Evolutionary conservation across 1,140 invertebrate species (phyloP), one percentile per base, ranked within the genome.

Genomic region (Drosophila lini): DNA sequence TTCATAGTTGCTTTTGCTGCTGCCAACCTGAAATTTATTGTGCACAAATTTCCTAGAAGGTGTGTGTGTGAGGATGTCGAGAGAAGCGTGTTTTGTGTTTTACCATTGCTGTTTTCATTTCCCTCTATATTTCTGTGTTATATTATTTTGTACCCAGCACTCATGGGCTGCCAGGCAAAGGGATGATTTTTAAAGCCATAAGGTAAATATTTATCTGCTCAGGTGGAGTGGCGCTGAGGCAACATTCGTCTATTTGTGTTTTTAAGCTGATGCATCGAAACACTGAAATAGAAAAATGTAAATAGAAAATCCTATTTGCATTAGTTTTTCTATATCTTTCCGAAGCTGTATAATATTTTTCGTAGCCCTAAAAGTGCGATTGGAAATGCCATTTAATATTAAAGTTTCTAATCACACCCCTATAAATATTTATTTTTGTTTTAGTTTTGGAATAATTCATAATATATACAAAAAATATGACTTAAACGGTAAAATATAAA

Each of bases 21-120:
- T 59, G 36, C 59, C 63, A 65, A 76, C 70, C 70, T 76, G 57
- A 82, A 88, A 78, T 86, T 88, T 82, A 86, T 88, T 78, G 75
- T 82, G 60, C 75, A 70, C 69, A 71, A 75, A 86, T 79, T 75
- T 81, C 52, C 42, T 44, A 11, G 19, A 10, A 63, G 65, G 45
- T 50, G 41, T 36, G 22, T 40, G 19, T 28, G 25, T 28, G 25
- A 28, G 25, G 5, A 28, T 28, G 25, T 28, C 25, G 25, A 28
- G 25, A 28, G 25, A 28, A 45, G 36, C 58, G 44, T 71, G 76
- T 76, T 83, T 75, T 77, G 81, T 77, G 52, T 64, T 77, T 62
- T 60, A 56, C 45, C 36, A 34, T 69, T 78, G 52, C 64, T 25
- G 22, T 34, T 58, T 19, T 31, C 41, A 70, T 58, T 70, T 70